These are phyloP conservation scores for Dascillus cervinus DNA, from an alignment of 2,888 invertebrate species.

Conservation along the genomic window DNA sequence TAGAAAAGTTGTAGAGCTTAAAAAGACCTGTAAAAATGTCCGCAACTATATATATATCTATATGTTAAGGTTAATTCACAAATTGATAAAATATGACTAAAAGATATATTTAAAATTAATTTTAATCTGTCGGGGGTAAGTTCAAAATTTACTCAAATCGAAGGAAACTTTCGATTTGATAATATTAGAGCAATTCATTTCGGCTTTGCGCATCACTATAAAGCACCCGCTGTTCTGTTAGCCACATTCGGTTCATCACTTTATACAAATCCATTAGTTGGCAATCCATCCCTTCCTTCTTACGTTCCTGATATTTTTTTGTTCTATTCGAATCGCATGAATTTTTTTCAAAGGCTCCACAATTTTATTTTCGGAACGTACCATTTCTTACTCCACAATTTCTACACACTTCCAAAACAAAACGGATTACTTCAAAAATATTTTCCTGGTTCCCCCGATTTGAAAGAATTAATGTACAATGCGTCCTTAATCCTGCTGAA, in stretches of 20 bases:
- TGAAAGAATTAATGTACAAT: slow-evolving; percentile 23
- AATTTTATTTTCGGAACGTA: slow-evolving; percentile 33
- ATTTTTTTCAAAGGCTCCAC: slow-evolving; percentile 47
- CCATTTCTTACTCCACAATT: slow-evolving; percentile 13
- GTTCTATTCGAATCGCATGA: slow-evolving; percentile 41
- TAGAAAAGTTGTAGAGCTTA: no score
- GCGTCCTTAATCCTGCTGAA: slow-evolving; percentile 27
- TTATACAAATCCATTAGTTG: slow-evolving; percentile 44
- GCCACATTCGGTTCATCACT: slow-evolving; percentile 42
- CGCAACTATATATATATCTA: no score
- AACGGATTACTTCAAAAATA: slow-evolving; percentile 22
- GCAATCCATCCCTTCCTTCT: slow-evolving; percentile 44
- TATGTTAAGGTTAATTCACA: no score
- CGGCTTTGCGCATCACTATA: slow-evolving; percentile 36
- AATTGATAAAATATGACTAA: no score
- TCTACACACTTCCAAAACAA: slow-evolving; percentile 14
- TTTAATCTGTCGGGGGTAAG: no score
- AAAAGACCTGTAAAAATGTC: no score
- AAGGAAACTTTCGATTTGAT: slow-evolving; percentile 37
- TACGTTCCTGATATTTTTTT: slow-evolving; percentile 45
- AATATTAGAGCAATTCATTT: slow-evolving; percentile 42
- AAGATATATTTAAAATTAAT: no score
- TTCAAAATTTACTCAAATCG: slow-evolving; percentile 29
- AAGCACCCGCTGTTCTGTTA: slow-evolving; percentile 36
- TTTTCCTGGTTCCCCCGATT: slow-evolving; percentile 24